Conservation (phyloP, 2,888 invertebrate genomes). For the Nomada flava region DNA sequence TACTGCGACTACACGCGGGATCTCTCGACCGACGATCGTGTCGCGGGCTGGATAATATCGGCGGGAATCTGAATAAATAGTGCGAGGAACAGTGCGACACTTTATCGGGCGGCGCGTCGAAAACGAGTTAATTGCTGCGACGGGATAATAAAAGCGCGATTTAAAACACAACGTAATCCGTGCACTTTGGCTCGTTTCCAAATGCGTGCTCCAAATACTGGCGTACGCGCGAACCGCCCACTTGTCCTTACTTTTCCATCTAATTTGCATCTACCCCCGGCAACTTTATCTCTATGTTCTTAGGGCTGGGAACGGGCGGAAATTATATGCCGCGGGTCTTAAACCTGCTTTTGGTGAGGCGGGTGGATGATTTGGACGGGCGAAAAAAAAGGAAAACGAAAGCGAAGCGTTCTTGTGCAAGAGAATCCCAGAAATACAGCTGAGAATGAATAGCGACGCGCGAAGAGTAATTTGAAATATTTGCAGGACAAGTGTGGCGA, state of each 20-base stretch:
- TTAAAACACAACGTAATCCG: slow-evolving; percentile 54
- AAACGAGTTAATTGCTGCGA: slow-evolving; percentile 24
- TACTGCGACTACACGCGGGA: background rate
- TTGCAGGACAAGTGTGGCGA: too few relatives aligned
- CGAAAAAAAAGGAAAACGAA: background rate
- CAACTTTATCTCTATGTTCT: slow-evolving; percentile 42
- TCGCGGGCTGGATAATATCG: slow-evolving; percentile 1
- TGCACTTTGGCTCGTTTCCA: slow-evolving; percentile 50
- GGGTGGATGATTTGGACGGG: background rate
- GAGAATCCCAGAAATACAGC: too few relatives aligned
- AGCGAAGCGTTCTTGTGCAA: too few relatives aligned
- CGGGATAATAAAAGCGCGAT: slow-evolving; percentile 42
- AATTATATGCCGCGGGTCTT: slow-evolving; percentile 13
- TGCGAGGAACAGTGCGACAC: background rate
- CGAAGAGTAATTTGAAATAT: too few relatives aligned
- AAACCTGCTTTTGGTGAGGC: slow-evolving; percentile 1
- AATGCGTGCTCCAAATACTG: slow-evolving; percentile 48
- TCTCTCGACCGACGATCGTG: background rate
- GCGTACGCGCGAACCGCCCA: slow-evolving; percentile 43
- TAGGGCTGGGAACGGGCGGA: background rate
- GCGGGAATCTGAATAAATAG: background rate
- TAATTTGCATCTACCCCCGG: slow-evolving; percentile 50
- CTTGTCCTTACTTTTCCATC: slow-evolving; percentile 43
- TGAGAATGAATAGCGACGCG: too few relatives aligned
- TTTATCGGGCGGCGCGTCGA: slow-evolving; percentile 12